Conservation (phyloP, 2,888 invertebrate species). For the Mesochorus sp. region DNA sequence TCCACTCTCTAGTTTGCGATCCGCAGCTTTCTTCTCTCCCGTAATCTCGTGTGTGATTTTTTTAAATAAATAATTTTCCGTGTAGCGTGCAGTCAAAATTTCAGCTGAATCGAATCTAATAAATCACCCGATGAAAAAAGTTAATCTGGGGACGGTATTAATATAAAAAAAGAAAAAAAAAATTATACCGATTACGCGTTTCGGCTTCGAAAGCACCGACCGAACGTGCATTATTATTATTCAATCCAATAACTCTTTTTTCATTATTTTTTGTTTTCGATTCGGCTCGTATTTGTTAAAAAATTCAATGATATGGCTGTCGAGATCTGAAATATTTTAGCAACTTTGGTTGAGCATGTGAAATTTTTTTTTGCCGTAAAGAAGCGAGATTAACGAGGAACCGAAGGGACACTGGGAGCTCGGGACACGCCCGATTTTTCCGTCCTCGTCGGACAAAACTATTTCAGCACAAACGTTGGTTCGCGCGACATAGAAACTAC, state of each 20-base stretch:
- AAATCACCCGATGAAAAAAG: too few species aligned
- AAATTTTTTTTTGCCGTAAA: constrained; percentile 51
- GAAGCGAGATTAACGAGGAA: constrained; percentile 52
- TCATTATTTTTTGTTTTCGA: not conserved
- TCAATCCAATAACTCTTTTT: not conserved
- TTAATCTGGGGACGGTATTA: too few species aligned
- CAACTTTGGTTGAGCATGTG: constrained; percentile 18
- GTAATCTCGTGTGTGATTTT: not conserved
- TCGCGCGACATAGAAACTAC: constrained; percentile 46
- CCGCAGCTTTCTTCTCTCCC: not conserved
- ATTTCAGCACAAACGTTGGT: constrained; percentile 56
- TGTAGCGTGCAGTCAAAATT: not conserved
- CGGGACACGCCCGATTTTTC: constrained; percentile 62
- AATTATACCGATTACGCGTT: too few species aligned
- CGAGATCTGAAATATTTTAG: constrained; percentile 31
- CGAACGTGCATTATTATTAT: too few species aligned
- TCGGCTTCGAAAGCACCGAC: too few species aligned
- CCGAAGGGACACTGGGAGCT: constrained; percentile 40
- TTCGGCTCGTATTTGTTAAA: not conserved
- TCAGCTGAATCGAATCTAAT: not conserved
- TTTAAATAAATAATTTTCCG: not conserved
- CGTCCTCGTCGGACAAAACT: constrained; percentile 51
- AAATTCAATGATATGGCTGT: constrained; percentile 8
- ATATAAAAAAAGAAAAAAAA: too few species aligned
- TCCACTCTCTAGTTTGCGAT: not conserved